Conservation (phyloP, 1,140 invertebrate genomes). For the Diorhabda sublineata region DNA sequence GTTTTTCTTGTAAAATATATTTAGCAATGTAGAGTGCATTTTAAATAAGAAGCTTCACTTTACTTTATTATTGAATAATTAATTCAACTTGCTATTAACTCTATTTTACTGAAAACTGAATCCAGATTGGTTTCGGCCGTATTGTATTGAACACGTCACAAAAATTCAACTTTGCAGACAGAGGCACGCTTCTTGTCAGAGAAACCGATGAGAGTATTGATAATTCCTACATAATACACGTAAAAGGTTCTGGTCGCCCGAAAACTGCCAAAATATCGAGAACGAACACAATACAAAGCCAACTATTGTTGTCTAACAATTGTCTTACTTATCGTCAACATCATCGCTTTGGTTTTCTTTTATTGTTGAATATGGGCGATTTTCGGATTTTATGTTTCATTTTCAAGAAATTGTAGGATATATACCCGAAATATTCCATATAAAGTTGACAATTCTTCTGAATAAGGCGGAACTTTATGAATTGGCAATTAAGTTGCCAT, state of each 20-base stretch:
- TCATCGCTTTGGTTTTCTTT: constrained; percentile 15
- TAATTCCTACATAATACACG: constrained; percentile 10
- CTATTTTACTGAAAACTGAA: background rate
- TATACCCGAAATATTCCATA: background rate
- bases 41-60: no score
- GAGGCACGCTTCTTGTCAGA: constrained; percentile 19
- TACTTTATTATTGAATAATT: no score
- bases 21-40: no score
- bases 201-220: constrained; percentile 11
- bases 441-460: background rate
- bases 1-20: no score
- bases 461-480: no score
- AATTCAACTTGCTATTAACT: no score
- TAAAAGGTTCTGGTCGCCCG: constrained; percentile 29
- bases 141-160: no score
- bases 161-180: background rate
- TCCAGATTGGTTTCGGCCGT: no score
- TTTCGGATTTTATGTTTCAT: constrained; percentile 9
- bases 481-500: no score
- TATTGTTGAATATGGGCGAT: constrained; percentile 1
- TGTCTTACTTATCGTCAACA: constrained; percentile 19
- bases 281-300: constrained; percentile 29
- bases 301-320: constrained; percentile 26
- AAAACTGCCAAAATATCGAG: constrained; percentile 33
- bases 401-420: background rate